Base-by-base conservation (phyloP, 1,140 invertebrate genomes). In the Ectropis grisescens region DNA sequence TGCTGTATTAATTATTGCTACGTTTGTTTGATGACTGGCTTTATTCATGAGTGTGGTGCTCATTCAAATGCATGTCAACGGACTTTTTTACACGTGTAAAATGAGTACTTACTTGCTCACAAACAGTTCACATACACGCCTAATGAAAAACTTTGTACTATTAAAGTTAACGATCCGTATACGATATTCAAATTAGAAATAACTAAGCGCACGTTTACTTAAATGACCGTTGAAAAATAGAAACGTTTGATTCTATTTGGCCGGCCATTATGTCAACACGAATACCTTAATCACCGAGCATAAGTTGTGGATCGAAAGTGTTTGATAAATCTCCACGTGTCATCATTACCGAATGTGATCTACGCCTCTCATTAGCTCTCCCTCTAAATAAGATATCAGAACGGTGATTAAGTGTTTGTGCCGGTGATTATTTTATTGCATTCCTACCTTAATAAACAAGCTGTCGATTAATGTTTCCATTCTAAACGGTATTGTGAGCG, bases 231-330 rank as follows among this genome's bases (percentile, higher is more conserved):
- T 79, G 56, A 74, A 49, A 65, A 58, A 72, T 70, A 46, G 51
- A 41, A 54, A 35, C 54, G 51, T 70, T 80, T 75, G 59, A 72
- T 55, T 62, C 47, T 58, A 52, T 67, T 78, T 65, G 60, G 33
- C 55, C 53, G 48, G 55, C 50, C 52, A 70, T 80, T 78, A 81
- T 78, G 75, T 78, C 70, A 76, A 81, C 75, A 81, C 47, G 61
- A 68, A 69, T 67, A 56, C 41, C 50, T 56, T 78, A 81, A 81
- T 71, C 58, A 56, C 48, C 30, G 50, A 46, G 46, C 61, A 78
- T 78, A 75, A 74, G 58, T 81, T 64, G 55, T 67, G 66, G 64
- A 55, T 65, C 62, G 64, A 58, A 74, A 66, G 60, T 70, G 65
- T 68, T 66, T 76, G 75, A 80, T 75, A 78, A 74, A 78, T 78